Evolutionary conservation across 1,140 invertebrate species (phyloP), one percentile per base, ranked within the genome.

Genomic region (Drosophila lacteicornis): DNA sequence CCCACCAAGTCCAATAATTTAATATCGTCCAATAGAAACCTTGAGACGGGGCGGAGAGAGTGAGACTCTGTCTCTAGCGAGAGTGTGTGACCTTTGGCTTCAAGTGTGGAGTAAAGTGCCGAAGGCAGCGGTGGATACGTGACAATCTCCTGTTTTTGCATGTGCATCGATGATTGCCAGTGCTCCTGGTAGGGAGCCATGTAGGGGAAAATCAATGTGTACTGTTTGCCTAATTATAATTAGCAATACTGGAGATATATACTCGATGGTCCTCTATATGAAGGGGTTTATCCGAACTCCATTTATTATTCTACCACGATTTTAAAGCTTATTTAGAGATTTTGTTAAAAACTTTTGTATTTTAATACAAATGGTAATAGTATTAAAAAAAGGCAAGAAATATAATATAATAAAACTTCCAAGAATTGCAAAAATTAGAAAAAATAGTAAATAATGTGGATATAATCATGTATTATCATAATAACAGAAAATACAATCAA

Each of bases 111-210:
- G 75, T 76, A 33, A 86, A 85, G 82, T 82, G 49, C 42, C 19
- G 19, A 38, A 46, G 49, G 45, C 19, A 36, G 47, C 43, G 11
- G 19, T 58, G 68, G 60, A 73, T 70, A 85, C 82, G 82, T 85
- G 82, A 86, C 82, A 81, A 85, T 81, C 82, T 81, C 13, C 13
- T 22, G 47, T 59, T 86, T 85, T 85, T 42, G 47, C 47, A 66
- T 49, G 59, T 38, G 46, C 78, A 82, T 83, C 78, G 49, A 75
- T 79, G 27, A 30, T 12, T 56, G 12, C 12, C 51, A 36, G 6
- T 4, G 13, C 3, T 42, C 12, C 17, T 19, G n/a, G 8, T 8
- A 15, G 15, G 65, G 15, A 46, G 8, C 33, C 33, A 36, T 33
- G 33, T 33, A 30, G 30, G 30, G 22, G 9, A 40, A 45, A 57